Conservation (phyloP, 2,113 vertebrate genomes). For the Gnathonemus longibarbis region DNA sequence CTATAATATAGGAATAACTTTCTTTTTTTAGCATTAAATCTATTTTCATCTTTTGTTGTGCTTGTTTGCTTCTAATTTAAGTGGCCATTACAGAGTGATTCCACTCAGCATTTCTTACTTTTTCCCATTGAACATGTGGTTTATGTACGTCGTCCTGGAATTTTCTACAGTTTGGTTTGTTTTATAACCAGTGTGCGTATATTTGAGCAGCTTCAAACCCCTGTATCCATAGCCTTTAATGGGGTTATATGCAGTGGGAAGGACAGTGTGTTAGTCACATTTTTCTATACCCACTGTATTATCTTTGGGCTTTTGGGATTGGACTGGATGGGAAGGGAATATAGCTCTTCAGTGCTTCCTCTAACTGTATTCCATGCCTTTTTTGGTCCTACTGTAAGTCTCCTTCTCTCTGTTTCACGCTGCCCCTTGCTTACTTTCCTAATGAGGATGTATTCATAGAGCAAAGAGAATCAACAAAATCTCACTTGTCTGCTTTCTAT, state of each 20-base stretch:
- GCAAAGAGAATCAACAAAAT: constrained; percentile 25
- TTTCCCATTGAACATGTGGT: neutral
- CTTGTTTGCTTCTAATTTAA: neutral
- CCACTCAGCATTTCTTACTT: neutral
- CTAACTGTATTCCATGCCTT: constrained; percentile 18
- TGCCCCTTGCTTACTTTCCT: constrained; percentile 33
- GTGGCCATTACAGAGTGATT: neutral
- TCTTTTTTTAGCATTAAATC: neutral
- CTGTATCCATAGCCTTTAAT: neutral
- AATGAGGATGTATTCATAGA: constrained; percentile 21
- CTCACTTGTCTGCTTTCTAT: constrained; percentile 42
- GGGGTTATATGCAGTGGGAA: neutral
- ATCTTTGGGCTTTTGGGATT: neutral
- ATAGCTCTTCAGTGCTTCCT: neutral
- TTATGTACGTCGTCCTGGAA: constrained; percentile 21
- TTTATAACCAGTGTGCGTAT: neutral
- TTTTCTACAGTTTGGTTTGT: neutral
- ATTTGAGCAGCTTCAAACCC: neutral
- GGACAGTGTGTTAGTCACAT: neutral
- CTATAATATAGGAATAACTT: constrained; percentile 24
- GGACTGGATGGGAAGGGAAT: neutral
- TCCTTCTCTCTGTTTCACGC: constrained; percentile 11
- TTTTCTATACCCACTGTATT: neutral
- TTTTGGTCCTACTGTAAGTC: constrained; percentile 29
- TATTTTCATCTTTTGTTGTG: neutral